Evolutionary conservation across 2,888 invertebrate species (phyloP), one percentile per base, ranked within the genome.

Genomic region (Melanostoma scalare): DNA sequence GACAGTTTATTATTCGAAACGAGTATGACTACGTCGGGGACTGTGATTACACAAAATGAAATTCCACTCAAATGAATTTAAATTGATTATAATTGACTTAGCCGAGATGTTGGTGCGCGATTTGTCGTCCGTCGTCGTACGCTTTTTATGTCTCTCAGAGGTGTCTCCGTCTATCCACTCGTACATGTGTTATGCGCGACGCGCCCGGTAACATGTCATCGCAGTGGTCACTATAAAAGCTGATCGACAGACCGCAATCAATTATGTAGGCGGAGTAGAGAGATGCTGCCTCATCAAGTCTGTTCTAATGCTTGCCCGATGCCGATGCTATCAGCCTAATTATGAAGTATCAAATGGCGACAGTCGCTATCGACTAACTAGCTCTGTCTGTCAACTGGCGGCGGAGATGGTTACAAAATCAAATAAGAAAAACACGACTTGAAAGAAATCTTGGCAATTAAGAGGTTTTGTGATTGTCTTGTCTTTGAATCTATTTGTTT

Each of bases 21-120:
- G 52, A 79, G 75, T 79, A 55, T 42, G 60, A 74, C 69, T 78
- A 67, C 55, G 31, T 31, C n/a, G 30, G 30, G 67, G 79, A 68
- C 82, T 65, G 78, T 84, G 82, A 84, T 78, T 78, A 74, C 71
- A 84, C 60, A 71, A 75, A 75, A 79, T 67, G 55, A 67, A 84
- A 84, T 74, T 79, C 79, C 67, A 48, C 84, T 75, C 74, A 75
- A 84, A 79, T 84, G 79, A 79, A 79, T 84, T 79, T 84, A 79
- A 84, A 84, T 84, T 84, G 84, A 84, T 79, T 79, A 79, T 84
- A 84, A 84, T 84, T 84, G 79, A 78, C 84, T 79, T 79, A 79
- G 71, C 74, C 71, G 84, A 65, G 63, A 73, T 82, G 82, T 69
- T 82, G 69, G 46, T 82, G 46, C 6, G 73, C 63, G 82, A 82